These are phyloP conservation scores for Xestia rhomboidea DNA, from an alignment of 2,888 invertebrate genomes.

Conservation along the genomic window DNA sequence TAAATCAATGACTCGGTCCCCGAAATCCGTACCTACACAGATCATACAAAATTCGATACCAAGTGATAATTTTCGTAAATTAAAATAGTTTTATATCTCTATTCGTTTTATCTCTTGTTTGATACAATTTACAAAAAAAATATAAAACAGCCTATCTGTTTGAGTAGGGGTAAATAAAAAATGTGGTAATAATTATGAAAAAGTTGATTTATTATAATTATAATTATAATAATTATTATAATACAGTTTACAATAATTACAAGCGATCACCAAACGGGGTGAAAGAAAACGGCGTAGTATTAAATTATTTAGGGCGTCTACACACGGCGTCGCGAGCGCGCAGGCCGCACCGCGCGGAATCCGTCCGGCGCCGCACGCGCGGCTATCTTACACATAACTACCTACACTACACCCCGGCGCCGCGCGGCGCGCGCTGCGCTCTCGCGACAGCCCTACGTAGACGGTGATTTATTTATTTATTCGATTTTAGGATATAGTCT, in stretches of 20 bases:
- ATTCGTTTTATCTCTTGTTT: too few relatives aligned
- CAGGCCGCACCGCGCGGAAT: slow-evolving; percentile 66
- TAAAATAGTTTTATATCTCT: too few relatives aligned
- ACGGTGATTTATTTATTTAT: slow-evolving; percentile 79
- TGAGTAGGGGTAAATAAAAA: slow-evolving; percentile 77
- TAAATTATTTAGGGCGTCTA: slow-evolving; percentile 86
- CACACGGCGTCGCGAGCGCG: slow-evolving; percentile 74
- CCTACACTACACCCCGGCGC: slow-evolving; percentile 55
- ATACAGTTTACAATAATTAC: slow-evolving; percentile 91
- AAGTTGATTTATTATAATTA: slow-evolving; percentile 91
- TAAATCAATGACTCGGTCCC: too few relatives aligned
- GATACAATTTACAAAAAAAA: too few relatives aligned
- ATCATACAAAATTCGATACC: too few relatives aligned
- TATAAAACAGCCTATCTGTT: background rate
- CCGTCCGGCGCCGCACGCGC: slow-evolving; percentile 43
- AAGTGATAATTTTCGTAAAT: too few relatives aligned
- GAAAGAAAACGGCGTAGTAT: slow-evolving; percentile 90
- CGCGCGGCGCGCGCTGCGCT: slow-evolving; percentile 67
- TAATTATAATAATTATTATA: slow-evolving; percentile 91
- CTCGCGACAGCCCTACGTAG: slow-evolving; percentile 73
- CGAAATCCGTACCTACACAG: too few relatives aligned
- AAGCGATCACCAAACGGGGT: slow-evolving; percentile 91
- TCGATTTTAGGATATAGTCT: slow-evolving; percentile 90
- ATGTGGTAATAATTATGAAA: slow-evolving; percentile 90
- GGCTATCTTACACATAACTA: slow-evolving; percentile 53